Conservation (phyloP, 2,888 invertebrate genomes). For the Orchesellides sinensis region DNA sequence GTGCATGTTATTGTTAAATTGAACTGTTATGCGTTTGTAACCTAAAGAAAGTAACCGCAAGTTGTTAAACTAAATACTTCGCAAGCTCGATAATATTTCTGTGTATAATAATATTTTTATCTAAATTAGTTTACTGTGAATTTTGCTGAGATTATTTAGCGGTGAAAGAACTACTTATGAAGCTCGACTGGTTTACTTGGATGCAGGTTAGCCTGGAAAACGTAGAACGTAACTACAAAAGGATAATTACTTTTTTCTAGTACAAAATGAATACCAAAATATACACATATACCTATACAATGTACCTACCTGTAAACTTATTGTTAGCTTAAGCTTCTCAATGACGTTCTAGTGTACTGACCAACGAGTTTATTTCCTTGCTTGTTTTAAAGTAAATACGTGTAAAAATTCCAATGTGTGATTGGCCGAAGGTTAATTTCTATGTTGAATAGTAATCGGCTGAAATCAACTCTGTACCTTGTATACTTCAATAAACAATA, state of each 20-base stretch:
- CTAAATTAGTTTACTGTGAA: not conserved
- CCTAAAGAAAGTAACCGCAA: too few species aligned
- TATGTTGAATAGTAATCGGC: not conserved
- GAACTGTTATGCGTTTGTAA: too few species aligned
- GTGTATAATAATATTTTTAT: too few species aligned
- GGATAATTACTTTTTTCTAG: constrained; percentile 7
- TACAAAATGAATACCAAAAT: constrained; percentile 41
- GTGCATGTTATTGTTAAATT: too few species aligned
- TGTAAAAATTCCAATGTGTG: too few species aligned
- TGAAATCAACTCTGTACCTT: not conserved
- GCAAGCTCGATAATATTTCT: too few species aligned
- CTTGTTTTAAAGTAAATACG: too few species aligned
- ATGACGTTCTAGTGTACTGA: too few species aligned
- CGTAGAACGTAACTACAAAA: not conserved
- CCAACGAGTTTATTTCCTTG: too few species aligned
- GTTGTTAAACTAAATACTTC: too few species aligned
- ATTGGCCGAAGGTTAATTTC: not conserved
- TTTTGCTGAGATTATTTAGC: not conserved
- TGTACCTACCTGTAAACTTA: not conserved
- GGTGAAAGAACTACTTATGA: not conserved
- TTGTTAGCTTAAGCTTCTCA: not conserved
- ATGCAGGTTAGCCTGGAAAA: not conserved
- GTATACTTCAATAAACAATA: not conserved
- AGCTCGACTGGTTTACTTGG: not conserved
- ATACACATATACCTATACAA: not conserved